These are phyloP conservation scores for Nesidiocoris tenuis DNA, from an alignment of 2,888 invertebrate species.

Conservation along the genomic window DNA sequence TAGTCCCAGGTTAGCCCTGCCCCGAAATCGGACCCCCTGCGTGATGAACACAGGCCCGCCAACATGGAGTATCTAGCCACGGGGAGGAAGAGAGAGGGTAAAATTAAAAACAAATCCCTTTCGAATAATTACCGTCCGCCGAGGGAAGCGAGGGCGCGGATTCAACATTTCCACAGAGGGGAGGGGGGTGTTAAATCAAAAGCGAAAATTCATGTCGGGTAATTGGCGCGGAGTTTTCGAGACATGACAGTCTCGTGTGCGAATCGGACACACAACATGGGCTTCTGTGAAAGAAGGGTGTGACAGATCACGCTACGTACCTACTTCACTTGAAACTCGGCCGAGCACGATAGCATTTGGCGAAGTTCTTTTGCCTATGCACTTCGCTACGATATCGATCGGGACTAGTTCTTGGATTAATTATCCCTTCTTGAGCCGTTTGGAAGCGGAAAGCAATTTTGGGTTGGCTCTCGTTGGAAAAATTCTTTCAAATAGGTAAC, in stretches of 20 bases:
- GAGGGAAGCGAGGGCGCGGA: background rate
- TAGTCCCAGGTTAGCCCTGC: background rate
- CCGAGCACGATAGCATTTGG: background rate
- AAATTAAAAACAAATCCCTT: constrained; percentile 38
- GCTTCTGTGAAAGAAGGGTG: constrained; percentile 22
- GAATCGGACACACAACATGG: constrained; percentile 36
- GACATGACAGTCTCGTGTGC: constrained; percentile 45
- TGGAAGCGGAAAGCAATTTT: too few relatives aligned
- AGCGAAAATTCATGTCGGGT: constrained; percentile 42
- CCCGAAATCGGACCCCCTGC: constrained; percentile 18
- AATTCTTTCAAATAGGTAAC: too few relatives aligned
- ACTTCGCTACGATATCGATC: background rate
- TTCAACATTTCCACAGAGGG: too few relatives aligned
- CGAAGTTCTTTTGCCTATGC: background rate
- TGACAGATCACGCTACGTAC: constrained; percentile 38
- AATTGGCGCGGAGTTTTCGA: constrained; percentile 31
- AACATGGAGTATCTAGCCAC: too few relatives aligned
- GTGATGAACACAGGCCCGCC: constrained; percentile 8
- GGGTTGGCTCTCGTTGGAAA: too few relatives aligned
- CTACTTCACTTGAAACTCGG: background rate
- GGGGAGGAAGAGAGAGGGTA: background rate
- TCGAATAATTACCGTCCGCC: constrained; percentile 30
- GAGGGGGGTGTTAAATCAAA: constrained; percentile 17
- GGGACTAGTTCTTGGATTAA: background rate
- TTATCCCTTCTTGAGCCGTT: background rate